These are phyloP conservation scores for Phylloscopus trochiloides DNA, from an alignment of 2,113 vertebrate genomes.

Conservation along the genomic window DNA sequence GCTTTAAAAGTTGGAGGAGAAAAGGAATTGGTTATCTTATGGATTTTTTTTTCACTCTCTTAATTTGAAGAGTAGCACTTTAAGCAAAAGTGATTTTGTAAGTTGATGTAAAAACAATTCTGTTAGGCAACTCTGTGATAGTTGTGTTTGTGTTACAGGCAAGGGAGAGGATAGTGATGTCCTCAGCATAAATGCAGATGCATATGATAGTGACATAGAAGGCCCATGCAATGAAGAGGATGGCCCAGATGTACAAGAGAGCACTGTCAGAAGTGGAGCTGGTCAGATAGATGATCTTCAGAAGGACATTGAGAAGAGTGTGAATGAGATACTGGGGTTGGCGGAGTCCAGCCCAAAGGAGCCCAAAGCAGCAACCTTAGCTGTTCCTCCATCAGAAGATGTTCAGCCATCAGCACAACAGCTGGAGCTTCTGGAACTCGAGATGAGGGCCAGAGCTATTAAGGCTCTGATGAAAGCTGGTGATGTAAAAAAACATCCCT, in stretches of 20 bases:
- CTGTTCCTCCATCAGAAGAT: constrained; percentile 54
- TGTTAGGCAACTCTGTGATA: background rate
- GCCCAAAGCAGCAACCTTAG: constrained; percentile 24
- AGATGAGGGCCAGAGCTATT: constrained; percentile 96
- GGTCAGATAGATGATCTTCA: constrained; percentile 86
- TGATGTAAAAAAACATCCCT: constrained; percentile 79
- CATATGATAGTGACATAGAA: constrained; percentile 96
- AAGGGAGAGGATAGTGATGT: constrained; percentile 93
- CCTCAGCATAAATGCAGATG: constrained; percentile 95
- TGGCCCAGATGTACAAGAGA: constrained; percentile 48
- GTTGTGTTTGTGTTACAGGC: constrained; percentile 68
- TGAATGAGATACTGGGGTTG: constrained; percentile 90
- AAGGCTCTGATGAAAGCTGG: constrained; percentile 98
- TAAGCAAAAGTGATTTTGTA: background rate
- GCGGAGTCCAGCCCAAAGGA: constrained; percentile 68
- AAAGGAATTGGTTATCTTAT: background rate
- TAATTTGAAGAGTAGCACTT: background rate
- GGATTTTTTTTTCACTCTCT: background rate
- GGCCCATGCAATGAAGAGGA: constrained; percentile 84
- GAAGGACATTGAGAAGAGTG: constrained; percentile 93
- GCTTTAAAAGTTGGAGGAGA: background rate
- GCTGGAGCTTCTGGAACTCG: constrained; percentile 92
- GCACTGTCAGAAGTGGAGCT: constrained; percentile 20
- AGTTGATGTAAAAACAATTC: background rate
- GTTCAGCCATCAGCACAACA: constrained; percentile 91